A percentile compares a stretch with the other conserved stretches of the same genome.
Conservation (phyloP, 2,888 invertebrate genomes). For the Sphaeridia pumilis region DNA sequence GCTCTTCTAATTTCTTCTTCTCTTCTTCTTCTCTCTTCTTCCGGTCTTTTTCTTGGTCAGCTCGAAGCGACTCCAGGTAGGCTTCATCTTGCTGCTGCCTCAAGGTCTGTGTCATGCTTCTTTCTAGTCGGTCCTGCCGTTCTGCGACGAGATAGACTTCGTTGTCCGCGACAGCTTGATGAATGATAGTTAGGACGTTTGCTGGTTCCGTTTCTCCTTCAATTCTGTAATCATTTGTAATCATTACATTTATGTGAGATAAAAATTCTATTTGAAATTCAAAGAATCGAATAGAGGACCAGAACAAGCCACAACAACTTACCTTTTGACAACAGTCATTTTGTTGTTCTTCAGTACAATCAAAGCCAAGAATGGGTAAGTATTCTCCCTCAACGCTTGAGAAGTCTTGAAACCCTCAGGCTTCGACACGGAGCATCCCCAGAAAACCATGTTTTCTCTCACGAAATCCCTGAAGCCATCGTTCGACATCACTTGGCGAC, state of each 20-base stretch:
- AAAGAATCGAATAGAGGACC: too few relatives aligned
- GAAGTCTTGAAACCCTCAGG: constrained; percentile 88
- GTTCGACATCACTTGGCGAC: constrained; percentile 45
- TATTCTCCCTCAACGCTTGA: constrained; percentile 68
- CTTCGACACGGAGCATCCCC: constrained; percentile 81
- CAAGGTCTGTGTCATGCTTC: constrained; percentile 71
- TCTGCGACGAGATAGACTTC: constrained; percentile 77
- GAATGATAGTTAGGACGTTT: constrained; percentile 59
- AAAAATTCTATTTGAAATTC: not conserved
- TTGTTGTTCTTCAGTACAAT: constrained; percentile 79
- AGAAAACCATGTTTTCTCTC: constrained; percentile 74
- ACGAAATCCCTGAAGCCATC: constrained; percentile 65
- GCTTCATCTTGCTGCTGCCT: constrained; percentile 88
- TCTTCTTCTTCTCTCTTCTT: constrained; percentile 50
- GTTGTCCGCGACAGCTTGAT: constrained; percentile 68
- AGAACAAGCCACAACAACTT: constrained; percentile 9
- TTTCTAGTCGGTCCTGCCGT: constrained; percentile 63
- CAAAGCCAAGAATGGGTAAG: constrained; percentile 77
- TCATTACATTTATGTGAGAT: not conserved
- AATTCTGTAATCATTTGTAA: constrained; percentile 46
- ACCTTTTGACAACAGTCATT: constrained; percentile 79
- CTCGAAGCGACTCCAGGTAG: constrained; percentile 75
- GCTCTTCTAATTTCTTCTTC: constrained; percentile 45
- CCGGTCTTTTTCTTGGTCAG: constrained; percentile 90
- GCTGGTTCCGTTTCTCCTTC: constrained; percentile 69